Base-by-base conservation (phyloP, 2,113 vertebrate species). In the Odontophorus gujanensis region DNA sequence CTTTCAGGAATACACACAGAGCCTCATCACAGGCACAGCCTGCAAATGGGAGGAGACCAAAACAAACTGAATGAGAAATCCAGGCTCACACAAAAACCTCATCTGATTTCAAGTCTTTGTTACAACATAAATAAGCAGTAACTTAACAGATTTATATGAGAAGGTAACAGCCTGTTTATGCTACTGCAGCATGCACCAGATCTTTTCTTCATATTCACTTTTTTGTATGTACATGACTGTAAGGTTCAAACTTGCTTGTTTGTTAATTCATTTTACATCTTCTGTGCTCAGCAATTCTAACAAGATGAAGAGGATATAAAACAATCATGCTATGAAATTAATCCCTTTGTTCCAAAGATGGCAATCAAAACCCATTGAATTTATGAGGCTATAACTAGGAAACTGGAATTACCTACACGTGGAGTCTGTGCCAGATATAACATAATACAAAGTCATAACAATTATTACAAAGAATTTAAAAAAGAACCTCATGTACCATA, bases 341-440 rank as follows among this genome's bases (percentile, higher is more conserved):
- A 85, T 72, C 43, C 47, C 51, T 90, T 90, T 93, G 55, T 93
- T 88, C 47, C 61, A 71, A 94, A 83, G 88, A 88, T 8, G 55
- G 34, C 30, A 72, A 92, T 59, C 85, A 74, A 90, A 96, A 75
- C 30, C 42, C 25, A 43, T 81, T 90, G 76, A 51, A 0, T 16
- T 68, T 73, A 85, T 71, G 43, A 88, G 30, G 20, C 57, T 81
- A 13, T 43, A 53, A 81, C 55, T 28, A 83, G 25, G 26, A 40
- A 92, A 72, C 15, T 14, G 10, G 73, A 90, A 86, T 71, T 82
- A 66, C 21, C 36, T 71, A 43, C 12, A 55, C 72, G 30, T 66
- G 38, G 53, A 76, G 6, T 7, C 76, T 50, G 25, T 96, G 59
- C 34, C 80, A 81, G 43, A 32, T 74, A 47, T 32, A 90, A 67